phyloP scores from a whole-genome alignment of 2,888 invertebrate genomes.

The Podabrus alpinus region DNA sequence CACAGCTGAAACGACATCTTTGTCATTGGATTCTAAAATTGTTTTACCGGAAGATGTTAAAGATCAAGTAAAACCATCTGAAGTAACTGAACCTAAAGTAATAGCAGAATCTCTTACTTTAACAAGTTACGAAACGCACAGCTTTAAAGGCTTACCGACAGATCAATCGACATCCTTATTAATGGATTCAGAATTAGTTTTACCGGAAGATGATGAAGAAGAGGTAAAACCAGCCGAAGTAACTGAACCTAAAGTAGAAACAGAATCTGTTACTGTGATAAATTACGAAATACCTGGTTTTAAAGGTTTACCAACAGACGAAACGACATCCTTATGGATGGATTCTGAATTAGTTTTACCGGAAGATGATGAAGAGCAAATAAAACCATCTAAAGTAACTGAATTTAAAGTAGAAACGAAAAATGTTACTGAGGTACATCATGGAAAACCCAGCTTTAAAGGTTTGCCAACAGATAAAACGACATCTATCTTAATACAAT shows the following conservation, averaged over 20 bases:
- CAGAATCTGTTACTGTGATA: neutral
- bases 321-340: conserved; percentile 17
- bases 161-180: conserved; percentile 44
- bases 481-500: conserved; percentile 15
- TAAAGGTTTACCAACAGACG: conserved; percentile 20
- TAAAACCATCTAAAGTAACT: neutral
- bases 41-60: neutral
- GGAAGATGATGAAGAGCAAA: conserved; percentile 10
- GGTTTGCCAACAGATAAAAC: conserved; percentile 22
- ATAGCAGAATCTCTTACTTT: neutral
- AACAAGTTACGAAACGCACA: neutral
- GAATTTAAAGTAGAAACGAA: neutral
- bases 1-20: too few relatives aligned
- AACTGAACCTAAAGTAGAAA: neutral
- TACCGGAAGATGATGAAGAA: conserved; percentile 40
- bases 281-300: neutral
- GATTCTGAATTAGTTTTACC: conserved; percentile 16
- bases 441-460: conserved; percentile 9
- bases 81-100: neutral
- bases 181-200: conserved; percentile 43
- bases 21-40: conserved; percentile 24
- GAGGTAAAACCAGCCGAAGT: neutral
- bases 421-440: neutral
- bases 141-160: conserved; percentile 4
- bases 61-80: neutral